Evolutionary conservation across 2,797 vertebrate genomes (phyloP), one percentile per base, ranked within the genome.

Genomic region (Alectoris magna): DNA sequence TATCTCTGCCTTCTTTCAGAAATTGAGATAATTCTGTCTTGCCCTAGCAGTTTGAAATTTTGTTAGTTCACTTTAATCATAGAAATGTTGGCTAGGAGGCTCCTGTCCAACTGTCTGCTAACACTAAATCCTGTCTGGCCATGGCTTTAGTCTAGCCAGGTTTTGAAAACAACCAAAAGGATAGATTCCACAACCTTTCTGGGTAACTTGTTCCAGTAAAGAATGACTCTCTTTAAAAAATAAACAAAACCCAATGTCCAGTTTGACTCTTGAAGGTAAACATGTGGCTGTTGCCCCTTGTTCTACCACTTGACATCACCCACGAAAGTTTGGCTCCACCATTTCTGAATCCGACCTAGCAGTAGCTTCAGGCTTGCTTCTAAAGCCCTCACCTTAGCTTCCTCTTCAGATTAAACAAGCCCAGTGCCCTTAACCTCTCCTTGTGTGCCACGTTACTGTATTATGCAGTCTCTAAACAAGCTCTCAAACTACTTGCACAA

Each of bases 401-500:
- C 24, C 21, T 64, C 53, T 44, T 68, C 22, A 68, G 53, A 73
- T 29, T 59, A 63, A 94, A 81, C 9, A 46, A 70, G 24, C n/a
- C 44, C 46, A 60, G 22, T 44, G 69, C n/a, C 49, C 70, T 87
- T 49, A 70, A 53, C 36, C 60, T 80, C 75, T 56, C 69, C 26
- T 8, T 80, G 58, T 38, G 26, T 24, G 15, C 48, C 43, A 36
- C 8, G 13, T 67, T 55, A 67, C 59, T 44, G 12, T 46, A 14
- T 36, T 63, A 70, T 0, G 3, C 39, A 71, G 69, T 59, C 62
- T 59, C 73, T 80, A 78, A 88, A 85, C 36, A 73, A 56, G 12
- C 43, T 91, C 78, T 78, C 68, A 55, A 67, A 64, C 39, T 60
- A n/a, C 62, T 48, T 68, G 23, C n/a, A 91, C 66, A 86, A 96